These are phyloP conservation scores for Dusona sp. DNA, from an alignment of 2,888 invertebrate species.

Conservation along the genomic window DNA sequence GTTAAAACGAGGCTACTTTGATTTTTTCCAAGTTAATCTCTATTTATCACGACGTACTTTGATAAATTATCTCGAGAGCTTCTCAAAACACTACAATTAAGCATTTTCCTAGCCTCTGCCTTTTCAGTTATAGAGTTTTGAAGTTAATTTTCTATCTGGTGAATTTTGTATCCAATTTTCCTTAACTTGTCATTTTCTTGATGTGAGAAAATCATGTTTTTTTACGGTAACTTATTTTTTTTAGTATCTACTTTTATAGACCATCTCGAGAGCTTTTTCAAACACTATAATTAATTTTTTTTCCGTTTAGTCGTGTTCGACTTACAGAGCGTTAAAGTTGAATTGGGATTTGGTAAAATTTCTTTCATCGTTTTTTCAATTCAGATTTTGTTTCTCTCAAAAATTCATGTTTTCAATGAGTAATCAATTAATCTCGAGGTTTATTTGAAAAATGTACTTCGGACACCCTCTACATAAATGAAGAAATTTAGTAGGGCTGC, in stretches of 20 bases:
- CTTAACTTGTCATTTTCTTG: no score
- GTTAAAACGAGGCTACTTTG: neutral
- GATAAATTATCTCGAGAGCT: neutral
- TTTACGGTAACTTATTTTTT: no score
- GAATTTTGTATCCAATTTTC: neutral
- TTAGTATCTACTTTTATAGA: neutral
- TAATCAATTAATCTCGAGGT: neutral
- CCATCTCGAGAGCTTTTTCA: neutral
- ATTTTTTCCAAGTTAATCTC: neutral
- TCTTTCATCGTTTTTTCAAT: neutral
- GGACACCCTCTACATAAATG: conserved; percentile 4
- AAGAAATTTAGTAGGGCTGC: conserved; percentile 48
- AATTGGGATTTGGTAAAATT: neutral
- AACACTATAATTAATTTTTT: neutral
- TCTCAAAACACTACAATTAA: neutral
- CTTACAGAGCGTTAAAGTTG: neutral
- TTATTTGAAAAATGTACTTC: neutral
- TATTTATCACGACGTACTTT: neutral
- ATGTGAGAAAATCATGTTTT: no score
- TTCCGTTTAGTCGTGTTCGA: neutral
- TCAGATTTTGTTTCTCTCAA: neutral
- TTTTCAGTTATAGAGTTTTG: neutral
- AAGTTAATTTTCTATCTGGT: neutral
- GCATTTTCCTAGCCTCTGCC: no score
- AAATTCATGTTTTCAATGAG: neutral